phyloP scores from a whole-genome alignment of 30 jellyfish, hydroid and myxozoan genomes.

The Aurelia aurita complex sp. Pacific region DNA sequence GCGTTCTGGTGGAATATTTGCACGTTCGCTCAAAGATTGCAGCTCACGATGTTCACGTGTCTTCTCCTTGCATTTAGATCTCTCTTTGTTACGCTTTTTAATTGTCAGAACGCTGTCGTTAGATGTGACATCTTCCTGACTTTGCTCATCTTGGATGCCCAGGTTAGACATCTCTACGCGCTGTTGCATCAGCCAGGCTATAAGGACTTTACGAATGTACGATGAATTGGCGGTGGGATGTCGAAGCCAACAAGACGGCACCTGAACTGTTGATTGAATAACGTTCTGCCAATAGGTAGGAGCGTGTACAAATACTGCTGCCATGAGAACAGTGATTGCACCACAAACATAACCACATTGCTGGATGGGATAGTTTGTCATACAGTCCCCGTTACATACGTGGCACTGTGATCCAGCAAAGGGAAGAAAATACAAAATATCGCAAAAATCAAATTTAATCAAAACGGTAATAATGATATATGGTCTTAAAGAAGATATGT shows the following conservation, averaged over 20 bases:
- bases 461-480: too few relatives aligned
- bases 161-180: constrained; percentile 19
- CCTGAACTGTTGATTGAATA: constrained; percentile 3
- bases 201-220: constrained; percentile 19
- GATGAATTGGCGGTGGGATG: constrained; percentile 25
- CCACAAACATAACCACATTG: constrained; percentile 26
- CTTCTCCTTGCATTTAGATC: constrained; percentile 19
- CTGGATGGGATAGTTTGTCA: constrained; percentile 23
- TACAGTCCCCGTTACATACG: too few relatives aligned
- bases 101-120: neutral
- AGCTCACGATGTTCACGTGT: constrained; percentile 7
- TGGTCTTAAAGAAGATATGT: too few relatives aligned
- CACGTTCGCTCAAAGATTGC: neutral
- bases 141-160: constrained; percentile 14
- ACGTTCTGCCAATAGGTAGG: constrained; percentile 26
- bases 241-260: constrained; percentile 33
- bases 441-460: too few relatives aligned
- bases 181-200: constrained; percentile 32
- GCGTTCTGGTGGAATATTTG: neutral
- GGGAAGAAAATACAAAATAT: too few relatives aligned
- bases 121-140: neutral
- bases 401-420: too few relatives aligned
- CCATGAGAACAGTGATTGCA: constrained; percentile 18
- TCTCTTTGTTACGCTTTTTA: neutral
- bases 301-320: constrained; percentile 27